Conservation (phyloP, 2,113 vertebrate genomes). For the Thomomys bottae region DNA sequence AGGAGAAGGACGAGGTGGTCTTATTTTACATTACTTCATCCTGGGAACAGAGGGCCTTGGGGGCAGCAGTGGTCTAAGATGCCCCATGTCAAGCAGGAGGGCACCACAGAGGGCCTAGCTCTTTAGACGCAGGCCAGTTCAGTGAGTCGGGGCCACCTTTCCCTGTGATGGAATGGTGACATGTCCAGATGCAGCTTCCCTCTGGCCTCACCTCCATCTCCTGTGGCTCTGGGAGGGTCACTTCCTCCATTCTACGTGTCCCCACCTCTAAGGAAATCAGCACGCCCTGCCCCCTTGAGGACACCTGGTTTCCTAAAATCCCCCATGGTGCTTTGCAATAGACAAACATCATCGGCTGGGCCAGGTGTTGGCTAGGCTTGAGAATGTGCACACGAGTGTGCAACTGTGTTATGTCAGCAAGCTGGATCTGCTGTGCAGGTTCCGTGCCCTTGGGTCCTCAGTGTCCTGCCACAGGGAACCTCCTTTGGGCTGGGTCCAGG, state of each 20-base stretch:
- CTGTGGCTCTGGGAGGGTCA: not conserved
- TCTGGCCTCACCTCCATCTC: too few species aligned
- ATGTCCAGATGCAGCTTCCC: not conserved
- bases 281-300: not conserved
- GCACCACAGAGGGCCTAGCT: rapidly evolving
- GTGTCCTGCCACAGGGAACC: not conserved
- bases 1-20: not conserved
- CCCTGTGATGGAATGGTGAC: not conserved
- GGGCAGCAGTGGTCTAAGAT: not conserved
- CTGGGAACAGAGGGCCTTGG: not conserved
- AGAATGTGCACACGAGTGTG: not conserved
- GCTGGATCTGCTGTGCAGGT: not conserved
- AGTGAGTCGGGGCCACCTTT: not conserved
- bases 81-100: not conserved
- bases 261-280: not conserved
- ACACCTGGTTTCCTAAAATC: not conserved
- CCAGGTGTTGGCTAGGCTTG: not conserved
- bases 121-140: not conserved
- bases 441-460: not conserved
- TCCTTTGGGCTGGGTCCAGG: not conserved
- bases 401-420: not conserved
- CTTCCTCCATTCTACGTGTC: not conserved
- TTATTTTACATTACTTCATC: not conserved
- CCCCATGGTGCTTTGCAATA: not conserved
- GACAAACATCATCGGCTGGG: rapidly evolving